Evolutionary conservation across 2,888 invertebrate species (phyloP), one percentile per base, ranked within the genome.

Genomic region (Euplexia lucipara): DNA sequence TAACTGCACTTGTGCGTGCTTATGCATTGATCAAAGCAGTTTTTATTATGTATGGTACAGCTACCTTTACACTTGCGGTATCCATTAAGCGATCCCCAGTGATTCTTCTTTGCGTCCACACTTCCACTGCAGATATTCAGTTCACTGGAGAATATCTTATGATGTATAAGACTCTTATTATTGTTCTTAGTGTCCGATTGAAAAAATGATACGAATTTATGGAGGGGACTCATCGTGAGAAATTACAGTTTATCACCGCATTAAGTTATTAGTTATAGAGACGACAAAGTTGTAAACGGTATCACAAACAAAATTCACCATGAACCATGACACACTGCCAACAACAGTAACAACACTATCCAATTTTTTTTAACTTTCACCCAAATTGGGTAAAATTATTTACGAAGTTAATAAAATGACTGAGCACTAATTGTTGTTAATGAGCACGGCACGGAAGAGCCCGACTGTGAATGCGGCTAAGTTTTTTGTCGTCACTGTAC

Each of bases 151-250:
- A 96, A 96, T 79, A 95, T 93, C 80, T 96, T 96, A 71, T 95
- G 96, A 61, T 91, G 91, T 47, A 91, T 85, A 57, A 91, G 81
- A 81, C 88, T 92, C 81, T 90, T 92, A 32, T 91, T 89, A 83
- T 92, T 95, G 77, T 91, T 94, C 75, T 95, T 96, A 35, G 93
- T 90, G 83, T 96, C 96, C 53, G 92, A 88, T 88, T 96, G 96
- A 86, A 97, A 96, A 75, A 96, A 93, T 62, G 96, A 96, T 72
- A 96, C 96, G 57, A 96, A 93, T 86, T 96, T 96, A 79, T 96
- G 95, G 45, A 97, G 88, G 35, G 96, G 96, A 83, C 96, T 96
- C 96, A 97, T 96, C 79, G 81, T 63, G 44, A 70, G 22, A 34
- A 60, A 42, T 60, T 34, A 16, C 14, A 16, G 35, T 30, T 49